Conservation (phyloP, 2,888 invertebrate genomes). For the Epistrophella euchroma region DNA sequence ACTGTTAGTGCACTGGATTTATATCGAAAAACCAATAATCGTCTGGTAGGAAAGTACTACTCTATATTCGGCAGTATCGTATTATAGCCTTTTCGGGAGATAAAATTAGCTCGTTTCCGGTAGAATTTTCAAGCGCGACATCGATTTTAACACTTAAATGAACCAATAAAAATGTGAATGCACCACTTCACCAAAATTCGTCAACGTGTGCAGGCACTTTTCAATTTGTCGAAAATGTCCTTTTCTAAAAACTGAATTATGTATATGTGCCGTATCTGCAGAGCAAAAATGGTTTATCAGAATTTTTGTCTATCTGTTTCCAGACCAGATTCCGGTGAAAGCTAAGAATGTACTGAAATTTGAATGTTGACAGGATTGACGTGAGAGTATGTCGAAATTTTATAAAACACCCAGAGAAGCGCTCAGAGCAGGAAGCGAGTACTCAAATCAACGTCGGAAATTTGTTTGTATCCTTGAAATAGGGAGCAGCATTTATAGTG, state of each 20-base stretch:
- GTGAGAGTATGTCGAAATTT: constrained; percentile 3
- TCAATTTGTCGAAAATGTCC: constrained; percentile 36
- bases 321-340: constrained; percentile 47
- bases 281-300: not conserved
- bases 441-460: constrained; percentile 40
- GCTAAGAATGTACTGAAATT: constrained; percentile 58
- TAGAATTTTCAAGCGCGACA: constrained; percentile 14
- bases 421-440: constrained; percentile 27
- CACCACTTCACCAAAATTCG: not conserved
- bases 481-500: not conserved
- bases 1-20: constrained; percentile 53
- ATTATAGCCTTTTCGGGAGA: constrained; percentile 5
- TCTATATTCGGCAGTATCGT: constrained; percentile 38
- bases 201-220: constrained; percentile 24
- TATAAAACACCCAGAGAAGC: constrained; percentile 5
- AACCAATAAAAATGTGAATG: constrained; percentile 39
- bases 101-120: constrained; percentile 17
- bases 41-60: constrained; percentile 16
- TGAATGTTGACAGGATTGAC: constrained; percentile 28
- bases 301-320: not conserved
- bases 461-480: constrained; percentile 62
- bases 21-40: constrained; percentile 59
- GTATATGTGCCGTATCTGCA: not conserved
- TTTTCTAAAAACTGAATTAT: constrained; percentile 12
- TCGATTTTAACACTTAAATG: constrained; percentile 9